phyloP scores from a whole-genome alignment of 2,888 invertebrate genomes.

The Sipha maydis region DNA sequence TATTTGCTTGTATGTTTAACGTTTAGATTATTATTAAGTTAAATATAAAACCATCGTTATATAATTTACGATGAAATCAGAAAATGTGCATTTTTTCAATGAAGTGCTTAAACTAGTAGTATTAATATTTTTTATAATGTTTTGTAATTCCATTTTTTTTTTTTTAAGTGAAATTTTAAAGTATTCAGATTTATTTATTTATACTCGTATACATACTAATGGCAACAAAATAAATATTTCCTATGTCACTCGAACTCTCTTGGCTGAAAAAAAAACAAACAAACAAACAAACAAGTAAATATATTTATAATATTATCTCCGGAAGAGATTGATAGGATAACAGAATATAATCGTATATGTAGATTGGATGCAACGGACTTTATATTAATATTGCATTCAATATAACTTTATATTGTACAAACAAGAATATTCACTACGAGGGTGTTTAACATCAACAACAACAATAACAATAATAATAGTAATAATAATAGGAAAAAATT shows the following conservation, averaged over 20 bases:
- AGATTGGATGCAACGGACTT: not conserved
- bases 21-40: slow-evolving; percentile 1
- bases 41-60: not conserved
- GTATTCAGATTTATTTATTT: not conserved
- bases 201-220: not conserved
- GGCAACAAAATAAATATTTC: not conserved
- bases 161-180: not conserved
- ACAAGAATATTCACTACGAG: not conserved
- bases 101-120: not conserved
- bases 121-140: not conserved
- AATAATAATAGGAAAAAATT: not conserved
- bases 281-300: not conserved
- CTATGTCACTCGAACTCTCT: not conserved
- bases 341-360: not conserved
- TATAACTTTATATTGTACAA: not conserved
- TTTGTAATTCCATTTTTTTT: not conserved
- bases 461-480: not conserved
- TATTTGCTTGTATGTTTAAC: not conserved
- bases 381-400: not conserved
- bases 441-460: not conserved
- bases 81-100: slow-evolving; percentile 8
- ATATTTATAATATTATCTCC: not conserved
- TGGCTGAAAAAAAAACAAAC: not conserved
- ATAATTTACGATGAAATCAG: not conserved
- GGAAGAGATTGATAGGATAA: not conserved